These are phyloP conservation scores for Herminia tarsipennalis DNA, from an alignment of 2,888 invertebrate genomes.

Conservation along the genomic window DNA sequence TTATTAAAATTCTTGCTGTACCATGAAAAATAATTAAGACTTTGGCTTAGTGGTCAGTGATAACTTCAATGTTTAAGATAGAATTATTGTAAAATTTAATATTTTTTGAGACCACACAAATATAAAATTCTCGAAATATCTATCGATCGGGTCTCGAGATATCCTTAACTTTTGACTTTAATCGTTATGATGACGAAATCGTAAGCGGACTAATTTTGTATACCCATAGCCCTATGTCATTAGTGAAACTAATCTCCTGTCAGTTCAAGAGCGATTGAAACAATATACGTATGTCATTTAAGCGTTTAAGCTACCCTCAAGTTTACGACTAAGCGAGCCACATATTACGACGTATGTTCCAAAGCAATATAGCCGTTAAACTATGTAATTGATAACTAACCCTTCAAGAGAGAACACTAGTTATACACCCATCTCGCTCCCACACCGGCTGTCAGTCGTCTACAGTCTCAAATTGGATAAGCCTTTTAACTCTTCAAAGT, in stretches of 20 bases:
- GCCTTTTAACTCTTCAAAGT: constrained; percentile 2
- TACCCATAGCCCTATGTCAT: no score
- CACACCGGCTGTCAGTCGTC: constrained; percentile 32
- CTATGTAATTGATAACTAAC: constrained; percentile 37
- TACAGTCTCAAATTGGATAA: constrained; percentile 8
- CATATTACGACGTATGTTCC: constrained; percentile 21
- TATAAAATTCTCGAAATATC: no score
- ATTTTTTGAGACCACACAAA: no score
- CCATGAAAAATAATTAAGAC: not conserved
- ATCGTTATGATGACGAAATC: no score
- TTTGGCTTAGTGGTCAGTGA: not conserved
- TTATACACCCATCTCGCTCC: constrained; percentile 30
- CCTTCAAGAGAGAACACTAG: constrained; percentile 40
- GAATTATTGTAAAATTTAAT: not conserved
- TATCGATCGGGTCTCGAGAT: no score
- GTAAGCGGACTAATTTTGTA: no score
- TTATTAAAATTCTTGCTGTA: constrained; percentile 21
- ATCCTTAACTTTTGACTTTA: no score
- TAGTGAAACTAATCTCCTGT: not conserved
- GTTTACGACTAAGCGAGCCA: constrained; percentile 17
- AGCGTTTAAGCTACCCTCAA: constrained; percentile 22
- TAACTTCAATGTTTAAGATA: not conserved
- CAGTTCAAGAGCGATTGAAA: not conserved
- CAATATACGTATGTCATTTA: constrained; percentile 11
- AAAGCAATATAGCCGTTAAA: constrained; percentile 40